Base-by-base conservation (phyloP, 2,113 vertebrate species). In the Dolichallabes microphthalmus region DNA sequence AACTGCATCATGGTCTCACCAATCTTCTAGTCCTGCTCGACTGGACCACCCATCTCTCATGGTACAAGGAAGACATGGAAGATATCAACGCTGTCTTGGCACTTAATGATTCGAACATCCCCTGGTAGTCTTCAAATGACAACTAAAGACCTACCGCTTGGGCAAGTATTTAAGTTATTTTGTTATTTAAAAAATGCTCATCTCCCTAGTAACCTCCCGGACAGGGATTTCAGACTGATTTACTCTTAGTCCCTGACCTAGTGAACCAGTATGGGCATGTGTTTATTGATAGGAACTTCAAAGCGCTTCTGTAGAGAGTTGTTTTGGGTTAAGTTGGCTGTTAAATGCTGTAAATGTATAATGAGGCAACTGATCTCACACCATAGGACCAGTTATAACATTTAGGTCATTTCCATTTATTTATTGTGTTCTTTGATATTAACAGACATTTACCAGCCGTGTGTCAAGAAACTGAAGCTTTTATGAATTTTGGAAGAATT, bases 201-300 rank as follows among this genome's bases (percentile, higher is more conserved):
- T 14, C 64, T 30, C 64, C 15, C 14, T 68, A 32, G 14, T 32
- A 17, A 32, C 64, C 64, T 19, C 6, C 30, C 2, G 17, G 39
- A 4, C 35, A n/a, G 20, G 39, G 35, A 53, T 76, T 53, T n/a
- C 17, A 15, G 25, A 76, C 74, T 19, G 50, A 76, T n/a, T 2
- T 10, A 27, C 74, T 76, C 45, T 25, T 73, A 13, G 35, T 39
- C 39, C 20, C 39, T 15, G 73, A 14, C 39, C 39, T 50, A 74
- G 22, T 74, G 39, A 74, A 53, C 50, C 25, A n/a, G 71, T 74
- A 52, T 17, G 25, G 53, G 50, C 25, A 76, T 17, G 74, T 76
- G n/a, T 55, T 76, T 76, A 76, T 27, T 55, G 74, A 75, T 52
- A 75, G 25, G 12, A 2, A 75, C 45, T 53, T 75, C 73, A 76